Base-by-base conservation (phyloP, 2,888 invertebrate species). In the Netelia virgata region DNA sequence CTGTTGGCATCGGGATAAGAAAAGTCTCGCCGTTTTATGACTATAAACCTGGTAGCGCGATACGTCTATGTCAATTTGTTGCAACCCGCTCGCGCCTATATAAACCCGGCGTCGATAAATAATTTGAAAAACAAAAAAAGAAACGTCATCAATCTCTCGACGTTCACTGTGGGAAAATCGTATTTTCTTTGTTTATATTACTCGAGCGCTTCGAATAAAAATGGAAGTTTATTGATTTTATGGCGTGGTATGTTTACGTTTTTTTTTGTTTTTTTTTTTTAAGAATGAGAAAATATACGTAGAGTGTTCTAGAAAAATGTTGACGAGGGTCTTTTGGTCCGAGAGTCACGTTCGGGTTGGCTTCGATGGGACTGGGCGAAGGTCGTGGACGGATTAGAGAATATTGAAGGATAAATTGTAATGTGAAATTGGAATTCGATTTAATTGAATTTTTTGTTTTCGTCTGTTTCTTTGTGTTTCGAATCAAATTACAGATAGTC, bases 41-140 rank as follows among this genome's bases (percentile, higher is more conserved):
- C 36, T 68, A 47, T 68, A 59, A 76, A 68, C 59, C 14, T 68
- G 28, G 47, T n/a, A 57, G 28, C 18, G 23, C 69, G 3, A 36
- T 78, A 63, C 36, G 50, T 78, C 61, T 61, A 14, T 36, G 69
- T 61, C 69, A 78, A 78, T 78, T 70, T 77, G 23, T 59, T 59
- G 14, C 11, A 47, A 14, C 47, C 14, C 47, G 28, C 28, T 28
- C 28, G 28, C 28, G 5, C 28, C 28, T 28, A 28, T 69, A 8
- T 9, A 11, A 6, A 8, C 69, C 23, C 50, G 10, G 9, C 16
- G 28, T 11, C 16, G 43, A 66, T 50, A 47, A 20, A 50, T 23
- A 20, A 18, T n/a, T 53, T 53, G 43, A 23, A 23, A 23, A 23
- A 23, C 23, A 23, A 43, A 73, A 18, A 18, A 47, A 53, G 55